These are phyloP conservation scores for Oxyruncus cristatus DNA, from an alignment of 2,113 vertebrate species.

Conservation along the genomic window DNA sequence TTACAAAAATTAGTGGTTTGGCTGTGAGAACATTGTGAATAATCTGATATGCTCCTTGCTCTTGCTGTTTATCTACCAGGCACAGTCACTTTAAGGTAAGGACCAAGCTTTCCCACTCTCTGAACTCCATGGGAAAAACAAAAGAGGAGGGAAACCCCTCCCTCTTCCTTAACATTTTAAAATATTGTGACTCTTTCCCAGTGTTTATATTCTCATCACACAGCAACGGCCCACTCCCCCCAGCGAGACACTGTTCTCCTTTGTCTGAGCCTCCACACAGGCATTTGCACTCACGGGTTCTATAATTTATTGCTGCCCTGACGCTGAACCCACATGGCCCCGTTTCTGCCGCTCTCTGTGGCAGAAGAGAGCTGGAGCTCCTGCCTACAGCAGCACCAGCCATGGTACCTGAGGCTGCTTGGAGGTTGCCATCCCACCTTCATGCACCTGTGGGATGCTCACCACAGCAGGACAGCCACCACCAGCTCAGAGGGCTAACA, in stretches of 20 bases:
- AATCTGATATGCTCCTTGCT: background rate
- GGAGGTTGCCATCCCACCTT: rapidly evolving
- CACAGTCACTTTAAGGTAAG: background rate
- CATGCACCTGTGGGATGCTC: background rate
- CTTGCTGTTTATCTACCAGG: background rate
- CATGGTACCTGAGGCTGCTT: background rate
- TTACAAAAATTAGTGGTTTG: background rate
- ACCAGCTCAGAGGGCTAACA: background rate
- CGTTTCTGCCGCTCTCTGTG: rapidly evolving
- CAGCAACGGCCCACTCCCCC: background rate
- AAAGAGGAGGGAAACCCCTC: background rate
- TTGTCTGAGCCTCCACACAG: background rate
- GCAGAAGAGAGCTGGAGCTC: background rate
- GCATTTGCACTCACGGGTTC: background rate
- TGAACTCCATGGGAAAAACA: background rate
- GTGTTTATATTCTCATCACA: background rate
- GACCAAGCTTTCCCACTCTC: background rate
- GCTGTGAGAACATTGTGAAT: background rate
- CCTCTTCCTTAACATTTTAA: background rate
- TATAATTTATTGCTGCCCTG: constrained; percentile 25
- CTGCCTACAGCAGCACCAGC: rapidly evolving
- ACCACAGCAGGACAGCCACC: background rate
- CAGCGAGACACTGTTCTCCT: background rate
- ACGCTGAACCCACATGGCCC: background rate
- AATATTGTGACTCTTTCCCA: background rate